Conservation (phyloP, 2,113 vertebrate species). For the Notiomystis cincta region DNA sequence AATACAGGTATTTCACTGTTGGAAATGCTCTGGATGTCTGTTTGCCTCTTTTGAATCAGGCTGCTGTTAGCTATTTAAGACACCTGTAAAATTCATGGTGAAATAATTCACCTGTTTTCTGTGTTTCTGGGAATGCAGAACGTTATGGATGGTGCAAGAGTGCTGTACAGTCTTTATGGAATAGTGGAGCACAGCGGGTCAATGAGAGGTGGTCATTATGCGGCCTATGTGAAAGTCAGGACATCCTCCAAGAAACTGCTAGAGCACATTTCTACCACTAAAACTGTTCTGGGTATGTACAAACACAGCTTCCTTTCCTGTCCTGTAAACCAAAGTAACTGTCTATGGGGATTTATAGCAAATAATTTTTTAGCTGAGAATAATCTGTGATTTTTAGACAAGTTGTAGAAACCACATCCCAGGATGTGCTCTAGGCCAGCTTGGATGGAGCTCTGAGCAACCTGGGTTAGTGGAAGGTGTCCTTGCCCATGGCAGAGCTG, state of each 20-base stretch:
- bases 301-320: not conserved
- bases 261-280: constrained; percentile 74
- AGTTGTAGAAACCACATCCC: not conserved
- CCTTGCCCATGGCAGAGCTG: not conserved
- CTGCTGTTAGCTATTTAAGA: not conserved
- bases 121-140: constrained; percentile 73
- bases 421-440: not conserved
- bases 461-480: not conserved
- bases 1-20: not conserved
- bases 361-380: not conserved
- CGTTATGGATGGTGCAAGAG: constrained; percentile 77
- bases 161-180: constrained; percentile 92
- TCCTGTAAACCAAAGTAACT: not conserved
- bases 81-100: not conserved
- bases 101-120: not conserved
- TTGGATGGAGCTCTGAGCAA: not conserved
- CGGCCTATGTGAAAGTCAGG: constrained; percentile 93
- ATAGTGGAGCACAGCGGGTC: constrained; percentile 96
- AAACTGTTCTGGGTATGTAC: constrained; percentile 80
- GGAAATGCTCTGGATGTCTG: not conserved
- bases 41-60: not conserved
- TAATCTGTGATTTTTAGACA: not conserved
- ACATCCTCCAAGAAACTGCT: constrained; percentile 76
- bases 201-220: constrained; percentile 93
- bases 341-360: not conserved